These are phyloP conservation scores for Exocentrus adspersus DNA, from an alignment of 2,888 invertebrate genomes.

Conservation along the genomic window DNA sequence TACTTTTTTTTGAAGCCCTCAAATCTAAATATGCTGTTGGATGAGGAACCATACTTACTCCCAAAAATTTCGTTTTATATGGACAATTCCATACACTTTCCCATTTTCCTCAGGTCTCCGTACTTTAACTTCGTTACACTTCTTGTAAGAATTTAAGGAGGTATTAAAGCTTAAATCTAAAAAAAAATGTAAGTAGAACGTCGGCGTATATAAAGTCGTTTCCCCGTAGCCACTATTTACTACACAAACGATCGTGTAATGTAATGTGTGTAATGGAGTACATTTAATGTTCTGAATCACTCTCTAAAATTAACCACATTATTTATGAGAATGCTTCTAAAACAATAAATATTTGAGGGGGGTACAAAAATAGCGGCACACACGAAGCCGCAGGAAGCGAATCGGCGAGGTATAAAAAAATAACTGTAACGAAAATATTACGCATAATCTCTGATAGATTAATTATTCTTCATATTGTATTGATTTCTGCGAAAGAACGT, in stretches of 20 bases:
- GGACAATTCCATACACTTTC: no score
- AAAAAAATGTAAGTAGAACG: no score
- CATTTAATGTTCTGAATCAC: constrained; percentile 17
- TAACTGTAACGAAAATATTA: constrained; percentile 28
- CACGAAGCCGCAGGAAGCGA: not conserved
- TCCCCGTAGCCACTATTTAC: constrained; percentile 7
- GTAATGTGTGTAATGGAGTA: constrained; percentile 21
- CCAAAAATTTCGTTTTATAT: no score
- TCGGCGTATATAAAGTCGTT: no score
- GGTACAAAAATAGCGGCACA: constrained; percentile 18
- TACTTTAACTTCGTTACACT: no score
- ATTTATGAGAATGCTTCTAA: constrained; percentile 22
- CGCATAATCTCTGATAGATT: constrained; percentile 25
- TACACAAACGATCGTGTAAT: constrained; percentile 22
- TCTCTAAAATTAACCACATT: constrained; percentile 22
- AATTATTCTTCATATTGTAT: constrained; percentile 30
- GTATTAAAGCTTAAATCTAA: no score
- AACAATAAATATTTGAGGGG: constrained; percentile 28
- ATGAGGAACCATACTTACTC: no score
- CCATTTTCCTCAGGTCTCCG: no score
- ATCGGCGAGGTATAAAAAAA: constrained; percentile 9
- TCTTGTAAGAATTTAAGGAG: no score
- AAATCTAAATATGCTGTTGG: no score
- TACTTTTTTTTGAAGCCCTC: no score
- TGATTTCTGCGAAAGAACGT: constrained; percentile 26